Evolutionary conservation across 2,797 vertebrate species (phyloP).

Genomic region (Falco rusticolus): DNA sequence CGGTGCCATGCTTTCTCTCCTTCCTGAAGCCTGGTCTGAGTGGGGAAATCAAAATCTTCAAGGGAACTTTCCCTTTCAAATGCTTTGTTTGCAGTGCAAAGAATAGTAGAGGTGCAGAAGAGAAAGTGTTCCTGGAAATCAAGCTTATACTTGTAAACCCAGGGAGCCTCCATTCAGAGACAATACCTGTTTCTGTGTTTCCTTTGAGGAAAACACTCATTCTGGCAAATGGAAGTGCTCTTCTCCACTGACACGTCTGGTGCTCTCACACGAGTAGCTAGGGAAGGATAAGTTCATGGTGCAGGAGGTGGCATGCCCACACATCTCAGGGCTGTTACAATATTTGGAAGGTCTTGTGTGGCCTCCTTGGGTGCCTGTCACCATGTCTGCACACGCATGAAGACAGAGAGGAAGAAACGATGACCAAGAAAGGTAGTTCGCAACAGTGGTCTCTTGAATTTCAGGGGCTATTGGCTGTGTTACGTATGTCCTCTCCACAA

Average conservation of each 20-base stretch:
- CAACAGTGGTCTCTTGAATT: neutral
- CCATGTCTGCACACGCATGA: neutral
- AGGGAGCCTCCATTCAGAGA: neutral
- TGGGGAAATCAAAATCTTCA: neutral
- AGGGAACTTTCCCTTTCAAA: neutral
- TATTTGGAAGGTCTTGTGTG: neutral
- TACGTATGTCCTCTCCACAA: neutral
- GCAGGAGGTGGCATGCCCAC: neutral
- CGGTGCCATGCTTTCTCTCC: neutral
- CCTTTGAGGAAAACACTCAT: neutral
- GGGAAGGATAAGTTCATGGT: neutral
- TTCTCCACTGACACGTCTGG: accelerated
- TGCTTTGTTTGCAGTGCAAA: neutral
- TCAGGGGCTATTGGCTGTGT: neutral
- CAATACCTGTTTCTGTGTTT: neutral
- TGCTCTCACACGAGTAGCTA: neutral
- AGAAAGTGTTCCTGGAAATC: neutral
- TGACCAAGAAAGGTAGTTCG: neutral
- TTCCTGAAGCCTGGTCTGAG: neutral
- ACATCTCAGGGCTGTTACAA: neutral
- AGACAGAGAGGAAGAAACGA: neutral
- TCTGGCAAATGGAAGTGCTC: neutral
- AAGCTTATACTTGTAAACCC: neutral
- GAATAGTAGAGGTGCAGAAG: neutral
- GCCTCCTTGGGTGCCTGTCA: neutral